A percentile compares a stretch with the other conserved stretches of the same genome.
These are phyloP conservation scores for Macrobrachium nipponense DNA, from an alignment of 1,140 invertebrate genomes.

Conservation along the genomic window DNA sequence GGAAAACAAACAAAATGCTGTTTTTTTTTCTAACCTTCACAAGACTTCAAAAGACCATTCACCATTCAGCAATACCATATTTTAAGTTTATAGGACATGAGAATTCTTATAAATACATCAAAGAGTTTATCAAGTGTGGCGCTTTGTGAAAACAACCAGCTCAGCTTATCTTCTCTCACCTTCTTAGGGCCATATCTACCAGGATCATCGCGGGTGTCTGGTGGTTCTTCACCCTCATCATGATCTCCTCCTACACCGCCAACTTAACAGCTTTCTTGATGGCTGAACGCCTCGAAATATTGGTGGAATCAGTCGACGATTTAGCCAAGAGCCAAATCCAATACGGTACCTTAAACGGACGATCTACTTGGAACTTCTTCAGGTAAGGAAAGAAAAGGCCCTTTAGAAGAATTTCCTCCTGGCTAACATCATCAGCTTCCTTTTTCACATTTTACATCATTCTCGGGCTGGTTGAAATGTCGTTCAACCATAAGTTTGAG, in stretches of 20 bases:
- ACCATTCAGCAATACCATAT: too few species aligned
- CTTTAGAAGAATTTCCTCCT: neutral
- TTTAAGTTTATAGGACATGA: too few species aligned
- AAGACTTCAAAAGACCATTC: too few species aligned
- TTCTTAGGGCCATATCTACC: slow-evolving; percentile 70
- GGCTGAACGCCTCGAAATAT: slow-evolving; percentile 93
- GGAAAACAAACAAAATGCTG: too few species aligned
- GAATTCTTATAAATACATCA: too few species aligned
- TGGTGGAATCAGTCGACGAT: slow-evolving; percentile 81
- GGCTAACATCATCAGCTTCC: neutral
- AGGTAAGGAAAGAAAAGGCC: slow-evolving; percentile 48
- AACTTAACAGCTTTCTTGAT: slow-evolving; percentile 97
- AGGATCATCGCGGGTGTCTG: slow-evolving; percentile 71
- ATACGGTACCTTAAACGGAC: slow-evolving; percentile 73
- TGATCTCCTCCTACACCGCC: slow-evolving; percentile 98
- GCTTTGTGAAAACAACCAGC: neutral
- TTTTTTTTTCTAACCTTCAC: too few species aligned
- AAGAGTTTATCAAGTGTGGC: neutral
- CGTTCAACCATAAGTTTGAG: too few species aligned
- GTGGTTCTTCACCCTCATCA: slow-evolving; percentile 77
- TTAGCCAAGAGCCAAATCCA: slow-evolving; percentile 73
- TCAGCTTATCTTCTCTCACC: slow-evolving; percentile 58
- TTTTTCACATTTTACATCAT: too few species aligned
- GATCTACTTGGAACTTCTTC: slow-evolving; percentile 73
- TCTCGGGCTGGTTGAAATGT: too few species aligned